phyloP scores from a whole-genome alignment of 2,113 vertebrate genomes.

The Podocnemis expansa region DNA sequence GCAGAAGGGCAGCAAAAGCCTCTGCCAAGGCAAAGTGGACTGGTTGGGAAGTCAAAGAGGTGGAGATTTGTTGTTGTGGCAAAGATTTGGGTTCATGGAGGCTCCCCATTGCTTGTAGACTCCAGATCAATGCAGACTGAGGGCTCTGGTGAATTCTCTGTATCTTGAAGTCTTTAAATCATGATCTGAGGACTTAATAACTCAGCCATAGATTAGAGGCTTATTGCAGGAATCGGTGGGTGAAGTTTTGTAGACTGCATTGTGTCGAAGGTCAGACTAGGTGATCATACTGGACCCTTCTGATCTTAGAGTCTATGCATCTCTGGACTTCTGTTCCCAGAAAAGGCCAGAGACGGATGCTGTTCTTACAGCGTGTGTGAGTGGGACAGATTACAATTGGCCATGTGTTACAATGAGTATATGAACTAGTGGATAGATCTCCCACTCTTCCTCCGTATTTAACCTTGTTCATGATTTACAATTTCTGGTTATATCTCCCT shows the following conservation, averaged over 20 bases:
- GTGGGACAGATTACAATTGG: neutral
- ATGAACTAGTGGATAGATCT: neutral
- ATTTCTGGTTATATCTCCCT: neutral
- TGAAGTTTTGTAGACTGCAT: too few species aligned
- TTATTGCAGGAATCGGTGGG: too few species aligned
- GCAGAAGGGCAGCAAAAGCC: neutral
- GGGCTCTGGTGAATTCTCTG: neutral
- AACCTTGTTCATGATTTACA: neutral
- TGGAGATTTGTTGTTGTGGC: neutral
- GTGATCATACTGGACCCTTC: too few species aligned
- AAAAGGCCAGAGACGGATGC: neutral
- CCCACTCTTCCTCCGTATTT: neutral
- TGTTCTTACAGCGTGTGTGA: neutral
- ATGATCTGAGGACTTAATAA: too few species aligned
- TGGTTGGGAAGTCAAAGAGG: neutral
- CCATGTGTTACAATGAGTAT: neutral
- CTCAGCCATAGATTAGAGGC: too few species aligned
- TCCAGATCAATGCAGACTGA: neutral
- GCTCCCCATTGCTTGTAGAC: too few species aligned
- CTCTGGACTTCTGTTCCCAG: neutral
- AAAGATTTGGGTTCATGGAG: neutral
- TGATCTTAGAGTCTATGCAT: too few species aligned
- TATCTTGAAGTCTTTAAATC: too few species aligned
- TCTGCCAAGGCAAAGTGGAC: neutral
- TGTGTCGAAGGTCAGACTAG: too few species aligned